Evolutionary conservation across 1,140 invertebrate species (phyloP), one percentile per base, ranked within the genome.

Genomic region (Drosophila ficusphila): DNA sequence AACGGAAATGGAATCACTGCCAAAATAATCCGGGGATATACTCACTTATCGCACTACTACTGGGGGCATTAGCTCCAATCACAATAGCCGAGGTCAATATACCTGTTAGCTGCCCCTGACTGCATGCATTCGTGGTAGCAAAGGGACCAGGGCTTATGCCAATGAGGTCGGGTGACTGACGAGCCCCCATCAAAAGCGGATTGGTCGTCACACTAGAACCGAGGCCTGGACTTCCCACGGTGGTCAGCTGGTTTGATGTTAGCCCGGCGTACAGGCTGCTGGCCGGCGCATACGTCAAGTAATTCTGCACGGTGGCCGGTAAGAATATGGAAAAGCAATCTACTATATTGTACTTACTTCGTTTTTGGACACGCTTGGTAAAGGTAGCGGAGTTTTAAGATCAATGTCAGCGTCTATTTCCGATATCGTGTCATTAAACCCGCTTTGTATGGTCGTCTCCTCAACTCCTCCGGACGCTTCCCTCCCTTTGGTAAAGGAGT

Each of bases 321-420:
- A 51, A 54, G 11, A 33, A 27, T 11, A 12, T 38, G 9, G 7
- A 18, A 16, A 18, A 21, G 11, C 4, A 4, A 14, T 1, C 5
- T 2, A 14, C 12, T 25, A n/a, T 11, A 31, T 1, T 27, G n/a
- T 11, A 82, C 77, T 42, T 69, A 91, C 90, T 71, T 91, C 90
- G 25, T 89, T 91, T 42, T 91, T 90, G 7, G 90, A 90, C 4
- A 91, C 79, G 19, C 79, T 90, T 33, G 90, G 76, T 74, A 94
- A 92, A 21, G 94, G 93, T 8, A 94, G 91, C 3, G 94, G 91
- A 1, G 93, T 93, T 27, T 93, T 94, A 9, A 95, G 92, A 90
- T 95, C 95, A 58, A 95, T 95, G 77, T 96, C 95, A 1, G 94
- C 95, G 75, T 96, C 95, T 51, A 95, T 94, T 81, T 96, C 95